Evolutionary conservation across 2,113 vertebrate genomes (phyloP), one percentile per base, ranked within the genome.

Genomic region (Hypocryptadius cinnamomeus): DNA sequence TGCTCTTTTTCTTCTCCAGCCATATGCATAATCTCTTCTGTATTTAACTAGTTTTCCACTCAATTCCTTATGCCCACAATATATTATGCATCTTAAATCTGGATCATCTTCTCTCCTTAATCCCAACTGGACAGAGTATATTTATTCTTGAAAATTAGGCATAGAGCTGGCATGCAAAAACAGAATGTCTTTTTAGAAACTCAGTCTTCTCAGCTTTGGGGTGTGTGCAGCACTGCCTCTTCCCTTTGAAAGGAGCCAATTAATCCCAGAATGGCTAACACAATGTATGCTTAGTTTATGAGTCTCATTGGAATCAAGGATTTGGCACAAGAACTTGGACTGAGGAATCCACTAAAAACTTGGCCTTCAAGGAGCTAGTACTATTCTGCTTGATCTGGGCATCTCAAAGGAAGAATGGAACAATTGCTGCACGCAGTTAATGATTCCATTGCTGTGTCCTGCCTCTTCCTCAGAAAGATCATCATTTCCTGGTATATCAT

Each of bases 341-440:
- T 45, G 72, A 71, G 31, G 45, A 93, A 82, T 66, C 63, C n/a
- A 84, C 68, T 66, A 50, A 93, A 92, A 79, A 45, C 56, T 84
- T 95, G 91, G 81, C 93, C 54, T 44, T 81, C 4, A 2, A 85
- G 73, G 56, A 76, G 42, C 51, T 70, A 53, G n/a, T 47, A 37
- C 79, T 76, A 66, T 77, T 94, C 35, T 90, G 39, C 63, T 48
- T 87, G 82, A 79, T 30, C 80, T 93, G 91, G 86, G 79, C 90
- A 93, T 93, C 92, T 96, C 87, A 96, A n/a, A 89, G 92, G 92
- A 97, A 94, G 90, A 84, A 56, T 70, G 70, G 69, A 93, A 94
- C 89, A 95, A 91, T 90, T 77, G 40, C 45, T 94, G 80, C 85
- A 65, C 10, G 9, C 80, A 95, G 68, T 95, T 94, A 96, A 82